These are phyloP conservation scores for Mythimna vitellina DNA, from an alignment of 2,888 invertebrate species.

Conservation along the genomic window DNA sequence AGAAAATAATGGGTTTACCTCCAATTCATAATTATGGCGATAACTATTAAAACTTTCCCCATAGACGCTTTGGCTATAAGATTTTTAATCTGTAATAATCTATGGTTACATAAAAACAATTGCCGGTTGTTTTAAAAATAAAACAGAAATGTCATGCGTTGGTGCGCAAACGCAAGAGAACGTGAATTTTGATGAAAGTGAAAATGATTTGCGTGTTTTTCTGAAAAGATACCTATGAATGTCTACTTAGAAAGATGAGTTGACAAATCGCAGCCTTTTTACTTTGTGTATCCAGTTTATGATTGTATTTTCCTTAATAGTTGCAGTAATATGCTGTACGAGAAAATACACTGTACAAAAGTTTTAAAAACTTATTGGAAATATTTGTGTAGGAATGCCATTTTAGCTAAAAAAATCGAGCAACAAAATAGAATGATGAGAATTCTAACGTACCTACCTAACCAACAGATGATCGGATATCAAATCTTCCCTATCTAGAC, in stretches of 20 bases:
- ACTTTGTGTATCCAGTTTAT: neutral
- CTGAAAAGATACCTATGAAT: neutral
- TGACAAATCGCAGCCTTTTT: neutral
- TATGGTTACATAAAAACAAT: slow-evolving; percentile 51
- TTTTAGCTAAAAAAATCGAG: neutral
- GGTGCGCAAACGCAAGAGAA: slow-evolving; percentile 18
- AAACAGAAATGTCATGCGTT: slow-evolving; percentile 32
- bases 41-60: slow-evolving; percentile 48
- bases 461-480: neutral
- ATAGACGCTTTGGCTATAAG: slow-evolving; percentile 35
- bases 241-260: slow-evolving; percentile 11
- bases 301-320: neutral
- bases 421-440: neutral
- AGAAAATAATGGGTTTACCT: slow-evolving; percentile 31
- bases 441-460: neutral
- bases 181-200: slow-evolving; percentile 49
- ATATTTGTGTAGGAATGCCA: neutral
- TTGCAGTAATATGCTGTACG: neutral
- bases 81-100: slow-evolving; percentile 49
- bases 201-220: slow-evolving; percentile 22
- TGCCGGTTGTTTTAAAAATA: slow-evolving; percentile 31
- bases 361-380: no score
- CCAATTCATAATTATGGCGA: slow-evolving; percentile 25
- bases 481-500: neutral
- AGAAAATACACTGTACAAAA: neutral